These are phyloP conservation scores for Drosophila busckii DNA, from an alignment of 1,140 invertebrate genomes.

Conservation along the genomic window DNA sequence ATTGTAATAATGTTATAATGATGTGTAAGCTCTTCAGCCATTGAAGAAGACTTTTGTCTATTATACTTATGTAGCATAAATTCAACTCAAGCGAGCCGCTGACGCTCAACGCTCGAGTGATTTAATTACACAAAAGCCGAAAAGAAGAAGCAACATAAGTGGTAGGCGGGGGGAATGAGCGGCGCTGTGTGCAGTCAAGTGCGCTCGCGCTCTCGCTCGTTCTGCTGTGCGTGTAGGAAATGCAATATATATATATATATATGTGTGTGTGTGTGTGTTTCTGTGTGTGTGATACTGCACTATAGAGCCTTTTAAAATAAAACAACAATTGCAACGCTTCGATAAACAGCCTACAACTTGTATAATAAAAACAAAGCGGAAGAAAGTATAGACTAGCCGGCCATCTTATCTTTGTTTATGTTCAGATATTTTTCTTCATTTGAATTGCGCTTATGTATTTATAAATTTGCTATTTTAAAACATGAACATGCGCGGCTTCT, in stretches of 20 bases:
- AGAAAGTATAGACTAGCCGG: slow-evolving; percentile 40
- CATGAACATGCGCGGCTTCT: slow-evolving; percentile 44
- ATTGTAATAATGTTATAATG: slow-evolving; percentile 62
- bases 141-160: slow-evolving; percentile 1
- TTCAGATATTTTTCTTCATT: slow-evolving; percentile 16
- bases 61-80: slow-evolving; percentile 12
- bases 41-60: slow-evolving; percentile 24
- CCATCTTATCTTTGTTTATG: slow-evolving; percentile 33
- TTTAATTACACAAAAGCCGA: slow-evolving; percentile 62
- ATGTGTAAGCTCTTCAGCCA: slow-evolving; percentile 54
- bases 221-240: slow-evolving; percentile 42
- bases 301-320: slow-evolving; percentile 37
- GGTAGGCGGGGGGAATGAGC: background rate
- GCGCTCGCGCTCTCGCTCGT: slow-evolving; percentile 17
- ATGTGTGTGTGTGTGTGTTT: slow-evolving; percentile 27
- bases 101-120: slow-evolving; percentile 62
- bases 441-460: slow-evolving; percentile 36
- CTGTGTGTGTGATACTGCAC: slow-evolving; percentile 26
- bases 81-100: slow-evolving; percentile 28
- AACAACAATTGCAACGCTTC: slow-evolving; percentile 71
- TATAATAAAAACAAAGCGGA: slow-evolving; percentile 62
- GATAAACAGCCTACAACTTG: slow-evolving; percentile 62
- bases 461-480: slow-evolving; percentile 47
- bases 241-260: slow-evolving; percentile 39
- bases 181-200: slow-evolving; percentile 64